A percentile compares a stretch with the other conserved stretches of the same genome.
Conservation (phyloP, 2,888 invertebrate genomes). For the Marasmarcha lunaedactyla region DNA sequence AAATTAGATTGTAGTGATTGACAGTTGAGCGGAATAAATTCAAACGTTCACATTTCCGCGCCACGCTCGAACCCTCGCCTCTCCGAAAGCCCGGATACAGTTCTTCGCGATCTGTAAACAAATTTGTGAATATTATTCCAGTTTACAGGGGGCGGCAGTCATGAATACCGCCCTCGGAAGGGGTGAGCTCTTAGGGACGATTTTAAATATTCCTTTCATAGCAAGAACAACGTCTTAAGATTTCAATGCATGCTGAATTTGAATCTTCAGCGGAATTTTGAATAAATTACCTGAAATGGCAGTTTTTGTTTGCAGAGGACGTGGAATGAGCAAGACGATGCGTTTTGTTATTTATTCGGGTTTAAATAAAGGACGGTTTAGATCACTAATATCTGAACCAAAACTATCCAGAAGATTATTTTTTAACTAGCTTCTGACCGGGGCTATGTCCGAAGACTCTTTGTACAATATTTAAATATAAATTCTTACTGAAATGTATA, state of each 20-base stretch:
- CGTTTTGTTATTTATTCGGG: too few relatives aligned
- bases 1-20: neutral
- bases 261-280: too few relatives aligned
- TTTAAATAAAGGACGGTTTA: too few relatives aligned
- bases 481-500: too few relatives aligned
- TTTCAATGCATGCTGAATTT: slow-evolving; percentile 29
- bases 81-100: slow-evolving; percentile 23
- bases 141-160: slow-evolving; percentile 27
- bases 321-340: neutral
- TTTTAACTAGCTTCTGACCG: too few relatives aligned
- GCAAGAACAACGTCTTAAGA: slow-evolving; percentile 34
- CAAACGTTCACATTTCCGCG: neutral
- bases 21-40: neutral
- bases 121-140: slow-evolving; percentile 64
- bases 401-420: too few relatives aligned
- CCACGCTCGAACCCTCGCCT: slow-evolving; percentile 19
- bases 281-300: too few relatives aligned
- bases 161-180: slow-evolving; percentile 47
- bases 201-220: slow-evolving; percentile 58
- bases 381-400: too few relatives aligned
- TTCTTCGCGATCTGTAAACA: slow-evolving; percentile 55
- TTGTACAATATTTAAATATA: too few relatives aligned
- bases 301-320: neutral
- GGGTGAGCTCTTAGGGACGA: slow-evolving; percentile 42
- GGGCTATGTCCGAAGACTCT: too few relatives aligned